Evolutionary conservation across 2,797 vertebrate species (phyloP), one percentile per base, ranked within the genome.

Genomic region (Toxotes lorentzi): DNA sequence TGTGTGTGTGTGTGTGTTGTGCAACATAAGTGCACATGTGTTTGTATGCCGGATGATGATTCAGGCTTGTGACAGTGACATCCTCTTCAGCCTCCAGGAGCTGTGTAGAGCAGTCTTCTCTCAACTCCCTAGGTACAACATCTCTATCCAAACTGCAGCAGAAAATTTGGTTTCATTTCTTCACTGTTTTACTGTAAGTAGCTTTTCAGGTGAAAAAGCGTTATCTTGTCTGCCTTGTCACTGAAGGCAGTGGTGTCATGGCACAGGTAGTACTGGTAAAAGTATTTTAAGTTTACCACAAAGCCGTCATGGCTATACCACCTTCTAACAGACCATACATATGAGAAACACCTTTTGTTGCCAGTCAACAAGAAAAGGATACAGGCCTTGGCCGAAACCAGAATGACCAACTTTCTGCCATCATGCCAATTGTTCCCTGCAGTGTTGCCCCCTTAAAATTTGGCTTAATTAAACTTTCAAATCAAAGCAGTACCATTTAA

Each of bases 41-140:
- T 64, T 32, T 70, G 41, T 62, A 17, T 83, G 41, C 35, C 0
- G 48, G 53, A 64, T 45, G 54, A 83, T 58, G 63, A 84, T 57
- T 79, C 68, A 59, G 64, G 32, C 50, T 41, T 76, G 27, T 79
- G 71, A 70, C 68, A 80, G 54, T 74, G 54, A 81, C 77, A 78
- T 72, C 60, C 56, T 74, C 77, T 71, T 27, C 35, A 70, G 69
- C 38, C 61, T 59, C 50, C 59, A 76, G 70, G 58, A 71, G 38
- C 56, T 65, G 35, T 73, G 34, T 45, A 75, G 32, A 67, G 40
- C 45, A 65, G 60, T 70, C 21, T 65, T 76, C 17, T 59, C 64
- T 63, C 30, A 60, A 17, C 38, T 79, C 38, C 16, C 13, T 6
- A 8, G 27, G 21, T 48, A 43, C 24, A 64, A 23, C 17, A 27